phyloP scores from a whole-genome alignment of 2,797 vertebrate genomes.

The Neosilurus mollespiculum region DNA sequence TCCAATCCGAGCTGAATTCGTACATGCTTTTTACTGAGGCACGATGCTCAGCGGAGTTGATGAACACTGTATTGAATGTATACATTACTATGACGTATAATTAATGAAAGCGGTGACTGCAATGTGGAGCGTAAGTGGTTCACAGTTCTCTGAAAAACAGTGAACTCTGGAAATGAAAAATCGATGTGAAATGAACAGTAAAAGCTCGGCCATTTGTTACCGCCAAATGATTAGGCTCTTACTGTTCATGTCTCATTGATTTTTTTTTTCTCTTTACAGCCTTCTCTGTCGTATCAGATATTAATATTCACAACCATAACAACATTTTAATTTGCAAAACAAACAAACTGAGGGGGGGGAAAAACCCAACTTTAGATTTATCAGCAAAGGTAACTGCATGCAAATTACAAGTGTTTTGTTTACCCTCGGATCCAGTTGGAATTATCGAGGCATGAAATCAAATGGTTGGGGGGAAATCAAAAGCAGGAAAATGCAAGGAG shows the following conservation, averaged over 20 bases:
- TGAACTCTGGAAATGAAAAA: slow-evolving; percentile 13
- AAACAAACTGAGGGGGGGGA: slow-evolving; percentile 3
- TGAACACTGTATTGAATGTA: not conserved
- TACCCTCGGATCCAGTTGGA: slow-evolving; percentile 10
- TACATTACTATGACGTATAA: not conserved
- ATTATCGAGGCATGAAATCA: slow-evolving; percentile 38
- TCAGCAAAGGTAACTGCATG: slow-evolving; percentile 37
- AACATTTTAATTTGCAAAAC: slow-evolving; percentile 9
- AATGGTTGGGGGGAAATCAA: slow-evolving; percentile 31
- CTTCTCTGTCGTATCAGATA: not conserved
- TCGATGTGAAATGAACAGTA: slow-evolving; percentile 19
- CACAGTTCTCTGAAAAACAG: not conserved
- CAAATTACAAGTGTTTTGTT: slow-evolving; percentile 33
- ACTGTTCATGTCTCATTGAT: slow-evolving; percentile 21
- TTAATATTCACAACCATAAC: slow-evolving; percentile 10
- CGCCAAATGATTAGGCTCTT: slow-evolving; percentile 19
- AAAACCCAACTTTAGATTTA: slow-evolving; percentile 7
- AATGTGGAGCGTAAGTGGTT: not conserved
- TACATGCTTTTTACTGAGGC: not conserved
- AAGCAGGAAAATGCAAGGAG: slow-evolving; percentile 27
- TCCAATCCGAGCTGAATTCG: not conserved
- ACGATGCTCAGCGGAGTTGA: not conserved
- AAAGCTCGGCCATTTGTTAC: slow-evolving; percentile 19
- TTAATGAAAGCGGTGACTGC: not conserved
- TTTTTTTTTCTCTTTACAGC: not conserved